phyloP scores from a whole-genome alignment of 1,140 invertebrate species.

The Luehdorfia chinensis region DNA sequence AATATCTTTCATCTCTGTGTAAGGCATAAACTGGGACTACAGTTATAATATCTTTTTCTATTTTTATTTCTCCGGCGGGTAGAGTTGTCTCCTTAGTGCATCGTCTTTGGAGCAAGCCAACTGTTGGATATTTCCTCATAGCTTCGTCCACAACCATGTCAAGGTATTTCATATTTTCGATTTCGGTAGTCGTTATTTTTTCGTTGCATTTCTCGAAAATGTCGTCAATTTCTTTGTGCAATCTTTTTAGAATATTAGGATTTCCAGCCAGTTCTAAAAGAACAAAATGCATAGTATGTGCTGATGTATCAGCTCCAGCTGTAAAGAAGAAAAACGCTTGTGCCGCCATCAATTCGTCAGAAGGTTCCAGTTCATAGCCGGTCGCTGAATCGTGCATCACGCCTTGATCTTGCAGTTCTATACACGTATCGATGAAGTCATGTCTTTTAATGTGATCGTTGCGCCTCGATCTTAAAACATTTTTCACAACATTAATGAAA shows the following conservation, averaged over 20 bases:
- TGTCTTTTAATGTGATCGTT: slow-evolving; percentile 13
- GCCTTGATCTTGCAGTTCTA: slow-evolving; percentile 35
- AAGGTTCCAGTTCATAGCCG: slow-evolving; percentile 30
- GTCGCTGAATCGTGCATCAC: slow-evolving; percentile 29
- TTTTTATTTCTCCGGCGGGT: slow-evolving; percentile 37
- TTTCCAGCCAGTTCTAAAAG: slow-evolving; percentile 73
- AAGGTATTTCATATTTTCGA: slow-evolving; percentile 52
- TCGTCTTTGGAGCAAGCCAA: slow-evolving; percentile 26
- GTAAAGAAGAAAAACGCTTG: slow-evolving; percentile 70
- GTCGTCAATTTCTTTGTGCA: slow-evolving; percentile 78
- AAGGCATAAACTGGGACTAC: slow-evolving; percentile 47
- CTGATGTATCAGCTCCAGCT: slow-evolving; percentile 81
- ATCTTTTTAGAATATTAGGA: slow-evolving; percentile 73
- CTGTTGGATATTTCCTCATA: slow-evolving; percentile 66
- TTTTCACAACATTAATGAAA: slow-evolving; percentile 26
- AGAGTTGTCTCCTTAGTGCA: slow-evolving; percentile 32
- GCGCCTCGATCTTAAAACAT: slow-evolving; percentile 14
- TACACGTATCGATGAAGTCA: slow-evolving; percentile 36
- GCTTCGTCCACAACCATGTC: slow-evolving; percentile 65
- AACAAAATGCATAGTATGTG: slow-evolving; percentile 70
- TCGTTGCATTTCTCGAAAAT: slow-evolving; percentile 48
- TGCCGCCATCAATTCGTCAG: slow-evolving; percentile 48
- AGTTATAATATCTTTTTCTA: slow-evolving; percentile 42
- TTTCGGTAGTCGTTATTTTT: slow-evolving; percentile 45
- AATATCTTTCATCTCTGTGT: slow-evolving; percentile 57